Percentiles rank a stretch among this genome's conserved stretches.
phyloP scores from a whole-genome alignment of 2,888 invertebrate species.

The Synanthedon vespiformis region DNA sequence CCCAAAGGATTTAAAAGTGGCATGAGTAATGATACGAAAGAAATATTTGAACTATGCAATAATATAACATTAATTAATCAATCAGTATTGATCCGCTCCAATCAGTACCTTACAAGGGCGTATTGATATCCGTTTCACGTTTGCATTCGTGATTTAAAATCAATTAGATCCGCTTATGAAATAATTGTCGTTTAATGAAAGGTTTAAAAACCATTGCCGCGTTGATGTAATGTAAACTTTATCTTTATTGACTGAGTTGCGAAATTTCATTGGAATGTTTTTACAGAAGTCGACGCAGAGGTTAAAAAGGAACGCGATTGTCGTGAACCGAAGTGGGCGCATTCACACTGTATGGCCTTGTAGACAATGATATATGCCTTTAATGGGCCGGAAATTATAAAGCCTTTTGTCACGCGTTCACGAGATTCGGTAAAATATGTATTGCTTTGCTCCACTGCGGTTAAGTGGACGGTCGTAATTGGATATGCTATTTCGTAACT shows the following conservation, averaged over 20 bases:
- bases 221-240: constrained; percentile 36
- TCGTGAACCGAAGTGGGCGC: constrained; percentile 39
- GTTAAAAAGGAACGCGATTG: constrained; percentile 51
- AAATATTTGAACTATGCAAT: not conserved
- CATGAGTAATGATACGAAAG: too few species aligned
- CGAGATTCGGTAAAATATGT: constrained; percentile 27
- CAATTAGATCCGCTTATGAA: constrained; percentile 61
- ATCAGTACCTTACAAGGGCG: constrained; percentile 43
- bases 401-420: constrained; percentile 33
- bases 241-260: constrained; percentile 32
- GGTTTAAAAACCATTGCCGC: constrained; percentile 18
- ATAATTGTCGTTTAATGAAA: constrained; percentile 34
- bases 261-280: constrained; percentile 29
- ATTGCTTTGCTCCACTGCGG: constrained; percentile 29
- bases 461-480: constrained; percentile 21
- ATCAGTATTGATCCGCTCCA: not conserved
- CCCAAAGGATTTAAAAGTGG: too few species aligned
- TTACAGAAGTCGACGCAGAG: constrained; percentile 19
- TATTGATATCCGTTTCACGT: constrained; percentile 52
- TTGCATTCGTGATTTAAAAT: constrained; percentile 34
- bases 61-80: not conserved
- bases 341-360: constrained; percentile 53
- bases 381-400: constrained; percentile 60
- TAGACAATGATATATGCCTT: constrained; percentile 38
- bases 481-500: constrained; percentile 32